Conservation (phyloP, 92 coral and sea anemone genomes). For the Ricordea florida region DNA sequence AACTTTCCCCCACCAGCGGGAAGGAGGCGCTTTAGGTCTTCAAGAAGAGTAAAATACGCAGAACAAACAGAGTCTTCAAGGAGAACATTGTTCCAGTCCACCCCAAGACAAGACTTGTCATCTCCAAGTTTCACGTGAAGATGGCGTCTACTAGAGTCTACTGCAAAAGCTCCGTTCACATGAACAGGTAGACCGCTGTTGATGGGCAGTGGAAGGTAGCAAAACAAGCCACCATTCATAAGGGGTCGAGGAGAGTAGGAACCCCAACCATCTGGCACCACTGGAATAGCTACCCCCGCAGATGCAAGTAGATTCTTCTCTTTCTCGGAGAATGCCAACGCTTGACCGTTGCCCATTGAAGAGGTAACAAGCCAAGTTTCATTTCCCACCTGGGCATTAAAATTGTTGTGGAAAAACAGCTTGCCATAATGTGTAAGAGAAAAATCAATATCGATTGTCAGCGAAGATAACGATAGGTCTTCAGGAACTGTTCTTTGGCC, state of each 20-base stretch:
- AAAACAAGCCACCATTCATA: conserved; percentile 63
- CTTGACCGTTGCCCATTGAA: conserved; percentile 66
- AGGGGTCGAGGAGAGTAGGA: conserved; percentile 19
- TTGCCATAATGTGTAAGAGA: conserved; percentile 26
- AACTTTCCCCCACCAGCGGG: neutral
- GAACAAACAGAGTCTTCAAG: conserved; percentile 32
- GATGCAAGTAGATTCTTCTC: conserved; percentile 67
- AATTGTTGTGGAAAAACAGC: neutral
- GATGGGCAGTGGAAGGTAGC: conserved; percentile 87
- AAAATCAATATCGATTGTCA: conserved; percentile 16
- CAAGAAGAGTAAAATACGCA: conserved; percentile 37
- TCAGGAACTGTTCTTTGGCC: neutral
- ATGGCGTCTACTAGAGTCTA: conserved; percentile 70
- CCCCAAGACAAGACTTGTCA: conserved; percentile 60
- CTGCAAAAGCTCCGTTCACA: conserved; percentile 76
- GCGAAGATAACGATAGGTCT: conserved; percentile 19
- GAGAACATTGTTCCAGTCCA: conserved; percentile 63
- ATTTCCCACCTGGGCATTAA: neutral
- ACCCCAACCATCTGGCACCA: neutral
- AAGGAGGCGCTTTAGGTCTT: conserved; percentile 19
- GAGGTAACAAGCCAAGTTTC: conserved; percentile 73
- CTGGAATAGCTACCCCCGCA: conserved; percentile 79
- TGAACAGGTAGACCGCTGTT: conserved; percentile 84
- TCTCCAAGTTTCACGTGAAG: conserved; percentile 64
- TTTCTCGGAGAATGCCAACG: conserved; percentile 37